Conservation (phyloP, 1,140 invertebrate species). For the Linepithema humile region DNA sequence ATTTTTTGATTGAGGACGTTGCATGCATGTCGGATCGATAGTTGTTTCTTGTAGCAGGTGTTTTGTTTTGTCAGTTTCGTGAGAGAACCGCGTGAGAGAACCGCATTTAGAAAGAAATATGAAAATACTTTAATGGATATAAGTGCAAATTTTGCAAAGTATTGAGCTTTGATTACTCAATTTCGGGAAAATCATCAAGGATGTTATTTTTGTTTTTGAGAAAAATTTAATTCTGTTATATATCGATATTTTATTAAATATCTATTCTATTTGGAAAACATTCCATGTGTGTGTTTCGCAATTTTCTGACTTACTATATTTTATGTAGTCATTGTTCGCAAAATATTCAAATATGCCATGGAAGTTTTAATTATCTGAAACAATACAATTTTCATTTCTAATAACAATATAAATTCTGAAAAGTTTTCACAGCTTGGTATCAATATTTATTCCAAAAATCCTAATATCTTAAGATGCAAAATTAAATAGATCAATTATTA, state of each 20-base stretch:
- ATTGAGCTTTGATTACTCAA: too few relatives aligned
- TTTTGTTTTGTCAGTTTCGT: too few relatives aligned
- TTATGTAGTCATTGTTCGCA: conserved; percentile 26
- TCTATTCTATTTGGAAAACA: neutral
- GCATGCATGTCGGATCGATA: too few relatives aligned
- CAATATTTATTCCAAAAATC: neutral
- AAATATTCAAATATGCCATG: conserved; percentile 61
- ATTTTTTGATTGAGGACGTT: too few relatives aligned
- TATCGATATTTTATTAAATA: neutral
- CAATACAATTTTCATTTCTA: neutral
- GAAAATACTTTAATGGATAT: neutral
- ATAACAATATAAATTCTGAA: neutral
- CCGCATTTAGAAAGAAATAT: too few relatives aligned
- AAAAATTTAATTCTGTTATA: too few relatives aligned
- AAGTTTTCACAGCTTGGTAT: neutral
- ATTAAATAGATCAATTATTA: too few relatives aligned
- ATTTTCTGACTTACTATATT: neutral
- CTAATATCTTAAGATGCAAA: neutral
- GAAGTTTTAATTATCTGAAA: conserved; percentile 62
- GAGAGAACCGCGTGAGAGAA: too few relatives aligned
- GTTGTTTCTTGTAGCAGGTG: too few relatives aligned
- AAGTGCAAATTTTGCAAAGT: too few relatives aligned
- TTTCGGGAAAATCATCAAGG: too few relatives aligned
- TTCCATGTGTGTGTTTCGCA: neutral
- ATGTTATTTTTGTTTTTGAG: too few relatives aligned